Evolutionary conservation across 2,113 vertebrate species (phyloP).

Genomic region (Periophthalmus modestus): DNA sequence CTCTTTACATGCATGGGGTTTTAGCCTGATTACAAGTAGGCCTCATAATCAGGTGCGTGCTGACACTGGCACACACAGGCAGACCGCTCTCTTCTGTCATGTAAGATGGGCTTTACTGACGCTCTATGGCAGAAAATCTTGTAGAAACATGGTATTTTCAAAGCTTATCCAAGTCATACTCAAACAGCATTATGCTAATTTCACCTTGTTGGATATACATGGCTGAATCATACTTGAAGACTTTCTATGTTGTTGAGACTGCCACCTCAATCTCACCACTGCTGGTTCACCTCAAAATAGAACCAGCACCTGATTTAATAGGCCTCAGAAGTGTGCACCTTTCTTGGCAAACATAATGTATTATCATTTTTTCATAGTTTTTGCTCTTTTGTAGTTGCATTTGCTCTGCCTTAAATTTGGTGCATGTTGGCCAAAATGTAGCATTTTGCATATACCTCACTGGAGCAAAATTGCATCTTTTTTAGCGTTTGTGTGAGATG

Average conservation of each 20-base stretch:
- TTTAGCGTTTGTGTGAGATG: no score
- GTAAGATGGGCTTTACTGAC: slow-evolving; percentile 42
- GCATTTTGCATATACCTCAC: no score
- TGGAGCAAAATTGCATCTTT: no score
- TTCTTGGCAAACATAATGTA: no score
- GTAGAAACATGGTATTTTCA: slow-evolving; percentile 45
- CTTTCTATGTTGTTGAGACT: neutral
- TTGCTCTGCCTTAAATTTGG: no score
- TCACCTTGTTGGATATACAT: slow-evolving; percentile 36
- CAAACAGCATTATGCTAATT: slow-evolving; percentile 44
- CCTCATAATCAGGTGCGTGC: slow-evolving; percentile 28
- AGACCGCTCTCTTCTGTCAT: slow-evolving; percentile 36
- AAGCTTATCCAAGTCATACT: slow-evolving; percentile 36
- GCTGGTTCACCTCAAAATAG: neutral
- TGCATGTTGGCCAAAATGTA: no score
- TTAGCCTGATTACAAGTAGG: slow-evolving; percentile 11
- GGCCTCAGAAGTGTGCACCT: no score
- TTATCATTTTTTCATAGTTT: no score
- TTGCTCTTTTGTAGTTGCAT: no score
- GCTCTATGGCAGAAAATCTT: slow-evolving; percentile 50
- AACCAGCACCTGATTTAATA: no score
- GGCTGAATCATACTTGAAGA: slow-evolving; percentile 39
- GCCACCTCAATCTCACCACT: neutral
- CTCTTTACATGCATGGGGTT: slow-evolving; percentile 32
- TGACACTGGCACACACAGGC: slow-evolving; percentile 8